Percentiles rank a stretch among this genome's conserved stretches.
These are phyloP conservation scores for Premnoplex brunnescens DNA, from an alignment of 2,797 vertebrate species.

Conservation along the genomic window DNA sequence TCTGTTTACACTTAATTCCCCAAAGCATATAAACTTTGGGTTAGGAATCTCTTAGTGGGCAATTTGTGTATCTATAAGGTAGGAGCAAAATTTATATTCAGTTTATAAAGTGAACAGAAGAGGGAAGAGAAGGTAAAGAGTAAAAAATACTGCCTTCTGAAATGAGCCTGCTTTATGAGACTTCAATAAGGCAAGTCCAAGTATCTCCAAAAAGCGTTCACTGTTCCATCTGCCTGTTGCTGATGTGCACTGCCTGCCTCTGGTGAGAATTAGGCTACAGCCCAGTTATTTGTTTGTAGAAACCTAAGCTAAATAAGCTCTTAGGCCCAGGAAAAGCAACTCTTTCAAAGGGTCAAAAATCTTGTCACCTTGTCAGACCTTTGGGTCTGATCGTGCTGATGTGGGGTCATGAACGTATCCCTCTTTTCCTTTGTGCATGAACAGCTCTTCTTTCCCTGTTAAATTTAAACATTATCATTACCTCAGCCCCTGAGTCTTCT, in stretches of 20 bases:
- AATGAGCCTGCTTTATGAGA: background rate
- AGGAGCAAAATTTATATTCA: background rate
- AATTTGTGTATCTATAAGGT: background rate
- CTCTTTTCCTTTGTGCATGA: background rate
- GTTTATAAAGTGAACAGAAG: background rate
- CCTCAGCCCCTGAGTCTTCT: background rate
- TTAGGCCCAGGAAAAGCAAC: background rate
- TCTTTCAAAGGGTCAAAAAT: background rate
- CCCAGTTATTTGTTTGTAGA: background rate
- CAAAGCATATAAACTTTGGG: background rate
- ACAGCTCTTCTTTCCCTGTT: background rate
- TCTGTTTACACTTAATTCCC: background rate
- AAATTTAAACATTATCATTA: background rate
- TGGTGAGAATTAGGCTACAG: background rate
- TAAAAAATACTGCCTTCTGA: background rate
- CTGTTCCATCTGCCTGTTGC: background rate
- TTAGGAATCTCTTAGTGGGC: background rate
- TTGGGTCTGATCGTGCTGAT: fast-evolving
- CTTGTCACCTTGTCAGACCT: background rate
- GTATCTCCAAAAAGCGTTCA: background rate
- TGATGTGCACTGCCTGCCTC: background rate
- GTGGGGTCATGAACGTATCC: background rate
- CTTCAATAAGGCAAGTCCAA: background rate
- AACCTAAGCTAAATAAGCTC: background rate
- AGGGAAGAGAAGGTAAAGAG: background rate